These are phyloP conservation scores for Cranoglanis bouderius DNA, from an alignment of 2,113 vertebrate genomes.

Conservation along the genomic window DNA sequence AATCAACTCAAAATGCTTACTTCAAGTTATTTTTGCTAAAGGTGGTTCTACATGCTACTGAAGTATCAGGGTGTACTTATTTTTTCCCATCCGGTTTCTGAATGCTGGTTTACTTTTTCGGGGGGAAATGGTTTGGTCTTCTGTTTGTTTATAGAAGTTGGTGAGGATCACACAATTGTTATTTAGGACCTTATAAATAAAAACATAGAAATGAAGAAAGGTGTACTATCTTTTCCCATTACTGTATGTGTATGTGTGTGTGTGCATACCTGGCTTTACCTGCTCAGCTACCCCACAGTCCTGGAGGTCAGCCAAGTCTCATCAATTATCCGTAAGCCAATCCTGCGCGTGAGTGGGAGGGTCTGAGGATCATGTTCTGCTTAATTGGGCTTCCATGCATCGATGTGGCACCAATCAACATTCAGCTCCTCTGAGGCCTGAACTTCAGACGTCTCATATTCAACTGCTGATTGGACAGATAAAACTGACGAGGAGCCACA, in stretches of 20 bases:
- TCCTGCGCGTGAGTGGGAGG: constrained; percentile 75
- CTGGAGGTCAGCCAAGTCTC: constrained; percentile 77
- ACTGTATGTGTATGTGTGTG: background rate
- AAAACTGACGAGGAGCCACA: constrained; percentile 51
- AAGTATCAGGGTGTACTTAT: background rate
- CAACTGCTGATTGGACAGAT: constrained; percentile 66
- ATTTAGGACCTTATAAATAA: background rate
- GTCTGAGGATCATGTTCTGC: constrained; percentile 81
- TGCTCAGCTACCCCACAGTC: constrained; percentile 64
- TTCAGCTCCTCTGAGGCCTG: constrained; percentile 76
- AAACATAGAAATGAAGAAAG: background rate
- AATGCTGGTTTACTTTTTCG: background rate
- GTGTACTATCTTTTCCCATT: background rate
- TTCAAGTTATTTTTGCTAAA: background rate
- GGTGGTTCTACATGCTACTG: background rate
- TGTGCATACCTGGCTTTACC: constrained; percentile 40
- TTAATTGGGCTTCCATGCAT: constrained; percentile 78
- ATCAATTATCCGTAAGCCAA: constrained; percentile 86
- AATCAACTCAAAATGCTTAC: background rate
- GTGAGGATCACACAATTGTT: background rate
- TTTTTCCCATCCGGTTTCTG: background rate
- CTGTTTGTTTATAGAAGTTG: background rate
- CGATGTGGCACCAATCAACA: constrained; percentile 79
- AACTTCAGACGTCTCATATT: constrained; percentile 73
- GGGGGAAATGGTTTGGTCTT: background rate